Evolutionary conservation across 2,888 invertebrate species (phyloP).

Genomic region (Nemotelus pantherinus): DNA sequence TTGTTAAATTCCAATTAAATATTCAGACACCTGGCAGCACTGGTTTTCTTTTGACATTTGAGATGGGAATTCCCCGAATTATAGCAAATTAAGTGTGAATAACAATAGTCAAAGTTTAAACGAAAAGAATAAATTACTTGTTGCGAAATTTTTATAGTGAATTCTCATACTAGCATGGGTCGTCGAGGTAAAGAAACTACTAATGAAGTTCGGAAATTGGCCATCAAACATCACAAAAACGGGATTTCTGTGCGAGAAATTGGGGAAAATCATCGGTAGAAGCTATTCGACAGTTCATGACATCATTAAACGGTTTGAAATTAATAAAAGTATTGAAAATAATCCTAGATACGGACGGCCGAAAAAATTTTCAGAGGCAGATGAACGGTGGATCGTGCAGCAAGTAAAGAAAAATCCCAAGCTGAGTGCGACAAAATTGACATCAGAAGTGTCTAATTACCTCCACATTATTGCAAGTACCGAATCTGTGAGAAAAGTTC

Average conservation of each 20-base stretch:
- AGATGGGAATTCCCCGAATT: constrained; percentile 24
- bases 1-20: constrained; percentile 22
- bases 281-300: constrained; percentile 47
- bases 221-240: constrained; percentile 44
- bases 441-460: too few relatives aligned
- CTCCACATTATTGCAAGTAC: constrained; percentile 17
- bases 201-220: constrained; percentile 42
- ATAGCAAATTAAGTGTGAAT: constrained; percentile 13
- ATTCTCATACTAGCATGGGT: constrained; percentile 32
- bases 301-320: constrained; percentile 35
- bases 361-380: constrained; percentile 37
- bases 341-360: constrained; percentile 19
- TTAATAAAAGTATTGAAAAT: constrained; percentile 38
- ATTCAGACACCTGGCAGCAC: constrained; percentile 27
- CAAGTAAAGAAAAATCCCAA: constrained; percentile 41
- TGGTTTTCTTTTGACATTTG: constrained; percentile 32
- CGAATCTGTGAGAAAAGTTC: constrained; percentile 27
- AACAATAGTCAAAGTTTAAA: constrained; percentile 20
- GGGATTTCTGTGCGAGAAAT: constrained; percentile 48
- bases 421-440: constrained; percentile 27
- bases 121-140: constrained; percentile 28
- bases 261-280: constrained; percentile 38
- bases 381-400: constrained; percentile 33
- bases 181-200: constrained; percentile 42
- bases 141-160: background rate